Evolutionary conservation across 2,888 invertebrate species (phyloP), one percentile per base, ranked within the genome.

Genomic region (Lysandra coridon): DNA sequence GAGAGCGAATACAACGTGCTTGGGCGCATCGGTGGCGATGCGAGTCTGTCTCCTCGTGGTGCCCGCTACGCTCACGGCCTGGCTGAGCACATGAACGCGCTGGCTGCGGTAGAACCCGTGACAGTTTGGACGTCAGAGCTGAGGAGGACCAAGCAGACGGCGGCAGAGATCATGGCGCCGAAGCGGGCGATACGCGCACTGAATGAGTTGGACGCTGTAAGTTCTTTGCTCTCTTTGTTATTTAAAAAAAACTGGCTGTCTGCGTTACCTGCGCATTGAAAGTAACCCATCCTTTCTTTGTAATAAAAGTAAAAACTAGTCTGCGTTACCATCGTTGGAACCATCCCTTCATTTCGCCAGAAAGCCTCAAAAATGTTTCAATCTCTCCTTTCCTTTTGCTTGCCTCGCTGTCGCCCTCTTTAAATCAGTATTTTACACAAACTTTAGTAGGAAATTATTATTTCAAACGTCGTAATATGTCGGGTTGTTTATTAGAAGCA

Each of bases 91-190:
- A 96, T 98, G 84, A 94, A 94, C 85, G 84, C 88, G 3, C 60
- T 93, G 44, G 95, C 96, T 0, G 95, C 96, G 84, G 95, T 96
- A 78, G 96, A 98, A 81, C 96, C 96, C 1, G 93, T 98, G 80
- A 96, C 97, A 82, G 98, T 99, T 44, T 98, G 99, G 97, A 99
- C 98, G 0, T 98, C 98, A 69, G 97, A 98, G 84, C 95, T 98
- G 85, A 95, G 97, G 83, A 95, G 99, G 81, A 99, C 99, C 7
- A 97, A 98, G 86, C 98, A 98, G 84, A 99, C 99, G 0, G 98
- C 98, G 0, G 95, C 96, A 0, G 96, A 96, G 73, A 96, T 97
- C 49, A 95, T 97, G 81, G 98, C 98, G 0, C 97, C 98, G 0
- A 97, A 97, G 87, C 97, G 98, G 86, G 96, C 98, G 84, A 96